Evolutionary conservation across 2,888 invertebrate species (phyloP).

Genomic region (Amblyjoppa proteus): DNA sequence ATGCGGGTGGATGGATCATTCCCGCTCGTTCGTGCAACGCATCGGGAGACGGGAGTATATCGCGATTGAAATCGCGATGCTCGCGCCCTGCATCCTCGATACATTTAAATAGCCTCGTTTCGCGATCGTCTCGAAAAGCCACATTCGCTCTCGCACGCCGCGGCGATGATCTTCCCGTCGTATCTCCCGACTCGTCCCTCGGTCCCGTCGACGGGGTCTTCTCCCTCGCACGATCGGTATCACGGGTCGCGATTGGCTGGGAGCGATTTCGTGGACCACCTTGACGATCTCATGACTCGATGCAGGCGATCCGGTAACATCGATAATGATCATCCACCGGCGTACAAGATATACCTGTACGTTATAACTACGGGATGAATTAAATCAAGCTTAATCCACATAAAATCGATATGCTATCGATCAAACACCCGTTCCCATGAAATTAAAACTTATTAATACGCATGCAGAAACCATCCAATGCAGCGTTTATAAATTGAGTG

Average conservation of each 20-base stretch:
- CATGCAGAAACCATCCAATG: not conserved
- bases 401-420: constrained; percentile 56
- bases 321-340: constrained; percentile 55
- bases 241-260: constrained; percentile 56
- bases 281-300: constrained; percentile 55
- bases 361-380: constrained; percentile 30
- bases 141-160: constrained; percentile 12
- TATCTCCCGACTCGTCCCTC: constrained; percentile 9
- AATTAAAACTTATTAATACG: constrained; percentile 45
- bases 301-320: constrained; percentile 20
- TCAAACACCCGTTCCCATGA: constrained; percentile 46
- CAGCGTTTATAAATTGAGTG: constrained; percentile 1
- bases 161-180: constrained; percentile 58
- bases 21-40: constrained; percentile 35
- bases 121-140: constrained; percentile 45
- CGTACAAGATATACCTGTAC: constrained; percentile 13
- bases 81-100: constrained; percentile 76
- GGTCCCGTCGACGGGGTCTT: constrained; percentile 20
- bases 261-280: constrained; percentile 67
- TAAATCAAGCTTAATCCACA: constrained; percentile 64
- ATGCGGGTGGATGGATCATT: constrained; percentile 64
- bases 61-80: constrained; percentile 75
- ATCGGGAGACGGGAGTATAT: constrained; percentile 36
- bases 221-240: constrained; percentile 36
- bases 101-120: constrained; percentile 78